phyloP scores from a whole-genome alignment of 2,888 invertebrate genomes.

The Tuta absoluta region DNA sequence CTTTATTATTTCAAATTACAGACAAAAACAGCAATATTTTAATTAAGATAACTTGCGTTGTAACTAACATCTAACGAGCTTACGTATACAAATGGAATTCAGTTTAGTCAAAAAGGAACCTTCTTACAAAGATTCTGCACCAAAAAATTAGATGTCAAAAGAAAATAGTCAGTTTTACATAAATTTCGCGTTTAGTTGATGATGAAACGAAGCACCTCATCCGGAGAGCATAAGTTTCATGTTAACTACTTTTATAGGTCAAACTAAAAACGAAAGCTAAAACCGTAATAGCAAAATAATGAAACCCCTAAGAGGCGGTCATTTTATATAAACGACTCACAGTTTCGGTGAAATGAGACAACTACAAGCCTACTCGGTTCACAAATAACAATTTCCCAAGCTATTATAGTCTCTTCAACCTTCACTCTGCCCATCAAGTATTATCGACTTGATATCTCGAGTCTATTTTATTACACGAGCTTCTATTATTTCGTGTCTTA shows the following conservation, averaged over 20 bases:
- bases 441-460: not conserved
- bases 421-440: not conserved
- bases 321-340: not conserved
- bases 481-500: not conserved
- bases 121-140: too few species aligned
- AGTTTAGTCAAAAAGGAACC: too few species aligned
- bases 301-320: not conserved
- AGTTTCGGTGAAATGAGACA: slow-evolving; percentile 12
- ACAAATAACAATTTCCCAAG: slow-evolving; percentile 8
- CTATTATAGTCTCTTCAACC: slow-evolving; percentile 4
- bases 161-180: too few species aligned
- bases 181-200: too few species aligned
- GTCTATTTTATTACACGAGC: slow-evolving; percentile 2
- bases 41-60: too few species aligned
- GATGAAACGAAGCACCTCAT: too few species aligned
- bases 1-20: too few species aligned
- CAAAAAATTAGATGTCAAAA: too few species aligned
- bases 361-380: slow-evolving; percentile 5
- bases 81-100: too few species aligned
- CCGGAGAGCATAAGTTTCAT: not conserved
- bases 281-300: not conserved
- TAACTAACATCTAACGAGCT: too few species aligned
- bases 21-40: too few species aligned
- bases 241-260: not conserved
- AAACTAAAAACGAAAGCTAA: too few species aligned